Base-by-base conservation (phyloP, 2,888 invertebrate genomes). In the Lithosia quadra region DNA sequence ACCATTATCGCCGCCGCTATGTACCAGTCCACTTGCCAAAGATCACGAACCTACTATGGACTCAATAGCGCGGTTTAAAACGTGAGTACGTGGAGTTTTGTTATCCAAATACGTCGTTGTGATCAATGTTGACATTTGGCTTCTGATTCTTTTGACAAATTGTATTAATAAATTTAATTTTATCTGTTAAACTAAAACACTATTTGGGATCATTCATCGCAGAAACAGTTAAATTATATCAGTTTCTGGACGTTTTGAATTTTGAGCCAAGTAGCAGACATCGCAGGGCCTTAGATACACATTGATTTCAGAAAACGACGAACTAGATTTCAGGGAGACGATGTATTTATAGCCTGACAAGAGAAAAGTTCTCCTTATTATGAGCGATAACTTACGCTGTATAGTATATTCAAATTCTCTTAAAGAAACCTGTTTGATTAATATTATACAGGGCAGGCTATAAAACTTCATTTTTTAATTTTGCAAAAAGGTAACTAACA, bases 41-140 rank as follows among this genome's bases (percentile, higher is more conserved):
- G 92, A 92, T 65, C 87, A 88, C 63, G 90, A 89, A 60, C 88
- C 93, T 1, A 86, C 91, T 11, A 88, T 89, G 53, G 95, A 95
- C 69, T 92, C 95, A 1, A 91, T 95, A 72, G 90, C 90, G 13
- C 85, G 92, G 64, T 95, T 95, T 74, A 95, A 95, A 88, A 94
- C 94, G 95, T 95, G 85, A 92, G 95, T 90, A 78, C 74, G 69
- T 79, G 77, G 33, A 64, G 22, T 69, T 76, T 61, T 59, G 34
- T 59, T 5, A 49, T 34, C 34, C 64, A 67, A 66, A 34, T 61
- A 63, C 71, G 56, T 60, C 67, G 67, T 71, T 74, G 62, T 72
- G 63, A 69, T 55, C 78, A 71, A 53, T 75, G 33, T 76, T 70
- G 68, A 75, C 70, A 67, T 67, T 73, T 63, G 33, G 22, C 39